These are phyloP conservation scores for Chiloscyllium plagiosum DNA, from an alignment of 2,113 vertebrate genomes.

Conservation along the genomic window DNA sequence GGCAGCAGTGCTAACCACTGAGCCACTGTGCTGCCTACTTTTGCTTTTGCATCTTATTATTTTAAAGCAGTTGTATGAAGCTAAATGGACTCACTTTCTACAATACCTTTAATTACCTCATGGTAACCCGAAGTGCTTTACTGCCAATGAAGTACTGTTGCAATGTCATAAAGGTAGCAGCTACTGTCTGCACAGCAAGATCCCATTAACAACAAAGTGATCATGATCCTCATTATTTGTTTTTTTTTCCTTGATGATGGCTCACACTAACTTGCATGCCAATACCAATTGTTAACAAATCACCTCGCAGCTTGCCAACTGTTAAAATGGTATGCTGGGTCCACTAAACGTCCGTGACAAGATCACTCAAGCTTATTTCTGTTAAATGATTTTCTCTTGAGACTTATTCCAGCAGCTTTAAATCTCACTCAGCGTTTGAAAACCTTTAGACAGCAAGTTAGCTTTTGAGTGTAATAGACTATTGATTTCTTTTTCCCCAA, in stretches of 20 bases:
- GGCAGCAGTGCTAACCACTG: too few relatives aligned
- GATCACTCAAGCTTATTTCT: not conserved
- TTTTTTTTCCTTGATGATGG: not conserved
- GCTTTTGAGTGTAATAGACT: not conserved
- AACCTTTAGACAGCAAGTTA: not conserved
- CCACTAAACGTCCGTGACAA: not conserved
- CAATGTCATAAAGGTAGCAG: not conserved
- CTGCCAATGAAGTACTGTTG: not conserved
- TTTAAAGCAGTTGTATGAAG: not conserved
- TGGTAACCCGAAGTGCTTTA: not conserved
- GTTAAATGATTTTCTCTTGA: not conserved
- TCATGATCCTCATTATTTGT: not conserved
- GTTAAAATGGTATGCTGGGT: not conserved
- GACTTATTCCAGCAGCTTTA: not conserved
- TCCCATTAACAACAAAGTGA: not conserved
- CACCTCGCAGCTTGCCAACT: not conserved
- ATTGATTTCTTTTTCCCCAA: not conserved
- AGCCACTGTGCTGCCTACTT: too few relatives aligned
- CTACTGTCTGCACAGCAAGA: not conserved
- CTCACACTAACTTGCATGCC: not conserved
- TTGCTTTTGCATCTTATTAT: too few relatives aligned
- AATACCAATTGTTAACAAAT: not conserved
- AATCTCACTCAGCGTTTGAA: conserved; percentile 1
- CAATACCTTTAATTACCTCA: not conserved
- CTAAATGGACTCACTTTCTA: not conserved